Percentiles rank a stretch among this genome's conserved stretches.
phyloP scores from a whole-genome alignment of 2,888 invertebrate genomes.

The Erebia ligea region DNA sequence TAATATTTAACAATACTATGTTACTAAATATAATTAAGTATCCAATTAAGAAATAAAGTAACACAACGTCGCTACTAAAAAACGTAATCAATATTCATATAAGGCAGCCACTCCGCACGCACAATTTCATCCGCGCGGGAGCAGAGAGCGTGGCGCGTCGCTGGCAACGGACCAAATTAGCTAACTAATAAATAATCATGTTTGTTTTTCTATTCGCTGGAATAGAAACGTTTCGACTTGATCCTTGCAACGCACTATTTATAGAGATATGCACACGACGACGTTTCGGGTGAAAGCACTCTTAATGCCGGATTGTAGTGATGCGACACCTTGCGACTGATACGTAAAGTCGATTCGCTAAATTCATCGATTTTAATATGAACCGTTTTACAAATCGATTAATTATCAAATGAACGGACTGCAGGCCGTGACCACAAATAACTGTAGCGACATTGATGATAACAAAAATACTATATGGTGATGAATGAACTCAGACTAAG shows the following conservation, averaged over 20 bases:
- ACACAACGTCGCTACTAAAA: constrained; percentile 10
- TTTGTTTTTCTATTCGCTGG: constrained; percentile 81
- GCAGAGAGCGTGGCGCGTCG: constrained; percentile 78
- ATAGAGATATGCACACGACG: constrained; percentile 77
- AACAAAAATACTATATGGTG: too few relatives aligned
- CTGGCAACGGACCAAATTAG: constrained; percentile 81
- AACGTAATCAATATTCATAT: constrained; percentile 38
- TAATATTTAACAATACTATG: background rate
- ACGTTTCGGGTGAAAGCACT: constrained; percentile 81
- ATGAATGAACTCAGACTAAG: background rate
- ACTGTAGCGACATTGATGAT: too few relatives aligned
- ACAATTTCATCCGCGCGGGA: constrained; percentile 72
- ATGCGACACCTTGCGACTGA: constrained; percentile 4
- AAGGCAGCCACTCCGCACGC: constrained; percentile 56
- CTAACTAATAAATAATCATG: constrained; percentile 83
- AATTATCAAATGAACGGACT: background rate
- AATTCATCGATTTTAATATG: background rate
- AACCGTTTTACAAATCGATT: background rate
- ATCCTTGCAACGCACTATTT: constrained; percentile 72
- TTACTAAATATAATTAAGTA: background rate
- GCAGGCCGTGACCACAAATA: too few relatives aligned
- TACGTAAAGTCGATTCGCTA: background rate
- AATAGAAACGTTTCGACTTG: constrained; percentile 78
- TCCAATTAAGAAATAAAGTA: constrained; percentile 5
- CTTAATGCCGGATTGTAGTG: constrained; percentile 63